Evolutionary conservation across 2,797 vertebrate genomes (phyloP).

Genomic region (Channallabes apus): DNA sequence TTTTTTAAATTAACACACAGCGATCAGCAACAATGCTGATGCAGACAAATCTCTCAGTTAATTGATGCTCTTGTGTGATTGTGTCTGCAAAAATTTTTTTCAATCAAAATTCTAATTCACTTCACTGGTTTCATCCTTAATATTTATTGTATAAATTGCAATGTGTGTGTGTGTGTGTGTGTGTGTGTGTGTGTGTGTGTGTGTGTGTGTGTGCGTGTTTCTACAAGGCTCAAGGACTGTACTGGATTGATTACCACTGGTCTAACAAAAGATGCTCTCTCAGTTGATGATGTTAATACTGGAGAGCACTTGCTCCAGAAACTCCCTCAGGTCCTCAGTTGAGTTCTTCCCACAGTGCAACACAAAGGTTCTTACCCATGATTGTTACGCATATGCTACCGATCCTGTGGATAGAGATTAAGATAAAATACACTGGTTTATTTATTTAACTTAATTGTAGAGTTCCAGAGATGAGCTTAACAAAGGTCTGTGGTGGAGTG

Average conservation of each 20-base stretch:
- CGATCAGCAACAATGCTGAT: conserved; percentile 15
- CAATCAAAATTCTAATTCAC: neutral
- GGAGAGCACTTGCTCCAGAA: too few relatives aligned
- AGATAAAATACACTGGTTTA: conserved; percentile 4
- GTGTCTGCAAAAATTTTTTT: conserved; percentile 14
- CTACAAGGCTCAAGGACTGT: neutral
- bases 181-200: too few relatives aligned
- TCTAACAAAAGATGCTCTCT: neutral
- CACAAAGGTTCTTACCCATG: neutral
- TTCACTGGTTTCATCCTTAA: neutral
- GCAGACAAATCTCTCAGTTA: conserved; percentile 11
- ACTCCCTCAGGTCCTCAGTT: neutral
- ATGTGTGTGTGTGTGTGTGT: neutral
- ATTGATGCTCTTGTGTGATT: conserved; percentile 27
- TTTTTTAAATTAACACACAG: neutral
- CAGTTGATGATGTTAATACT: neutral
- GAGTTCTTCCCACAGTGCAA: neutral
- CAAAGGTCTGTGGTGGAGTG: neutral
- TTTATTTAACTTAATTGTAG: neutral
- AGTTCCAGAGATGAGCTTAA: neutral
- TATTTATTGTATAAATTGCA: neutral
- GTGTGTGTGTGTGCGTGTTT: too few relatives aligned
- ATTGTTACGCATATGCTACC: neutral
- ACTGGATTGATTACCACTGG: neutral
- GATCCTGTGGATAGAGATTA: neutral